A percentile compares a stretch with the other conserved stretches of the same genome.
Evolutionary conservation across 2,797 vertebrate species (phyloP).

Genomic region (Sternarchorhynchus goeldii): DNA sequence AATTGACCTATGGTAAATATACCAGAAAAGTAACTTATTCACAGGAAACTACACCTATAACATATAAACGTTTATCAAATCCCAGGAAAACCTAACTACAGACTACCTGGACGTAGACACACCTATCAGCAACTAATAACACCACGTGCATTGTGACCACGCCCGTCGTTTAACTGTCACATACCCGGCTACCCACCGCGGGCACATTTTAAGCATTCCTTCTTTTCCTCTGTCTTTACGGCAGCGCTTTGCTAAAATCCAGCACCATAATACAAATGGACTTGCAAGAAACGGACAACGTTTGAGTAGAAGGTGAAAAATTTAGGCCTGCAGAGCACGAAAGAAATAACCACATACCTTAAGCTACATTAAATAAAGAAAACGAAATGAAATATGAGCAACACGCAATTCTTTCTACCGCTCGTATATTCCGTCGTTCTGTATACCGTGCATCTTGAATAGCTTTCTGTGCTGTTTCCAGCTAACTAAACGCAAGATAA

Average conservation of each 20-base stretch:
- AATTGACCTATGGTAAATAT: background rate
- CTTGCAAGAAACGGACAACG: background rate
- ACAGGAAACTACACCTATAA: conserved; percentile 9
- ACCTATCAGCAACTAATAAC: conserved; percentile 9
- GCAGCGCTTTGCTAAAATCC: background rate
- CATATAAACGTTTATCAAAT: background rate
- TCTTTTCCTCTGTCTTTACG: background rate
- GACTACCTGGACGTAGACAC: conserved; percentile 20
- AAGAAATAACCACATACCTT: too few relatives aligned
- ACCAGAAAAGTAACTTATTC: background rate
- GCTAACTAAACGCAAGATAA: conserved; percentile 6
- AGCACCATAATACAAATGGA: background rate
- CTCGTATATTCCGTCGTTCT: too few relatives aligned
- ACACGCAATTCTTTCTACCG: too few relatives aligned
- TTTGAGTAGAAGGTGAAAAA: background rate
- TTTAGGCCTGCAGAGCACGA: background rate
- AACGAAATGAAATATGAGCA: too few relatives aligned
- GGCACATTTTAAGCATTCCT: background rate
- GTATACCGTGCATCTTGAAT: too few relatives aligned
- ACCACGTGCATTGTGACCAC: conserved; percentile 31
- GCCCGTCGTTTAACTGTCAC: conserved; percentile 29
- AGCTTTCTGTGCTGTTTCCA: background rate
- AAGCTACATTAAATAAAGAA: too few relatives aligned
- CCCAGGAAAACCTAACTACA: background rate
- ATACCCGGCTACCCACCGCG: background rate